Evolutionary conservation across 2,113 vertebrate genomes (phyloP).

Genomic region (Craseonycteris thonglongyai): DNA sequence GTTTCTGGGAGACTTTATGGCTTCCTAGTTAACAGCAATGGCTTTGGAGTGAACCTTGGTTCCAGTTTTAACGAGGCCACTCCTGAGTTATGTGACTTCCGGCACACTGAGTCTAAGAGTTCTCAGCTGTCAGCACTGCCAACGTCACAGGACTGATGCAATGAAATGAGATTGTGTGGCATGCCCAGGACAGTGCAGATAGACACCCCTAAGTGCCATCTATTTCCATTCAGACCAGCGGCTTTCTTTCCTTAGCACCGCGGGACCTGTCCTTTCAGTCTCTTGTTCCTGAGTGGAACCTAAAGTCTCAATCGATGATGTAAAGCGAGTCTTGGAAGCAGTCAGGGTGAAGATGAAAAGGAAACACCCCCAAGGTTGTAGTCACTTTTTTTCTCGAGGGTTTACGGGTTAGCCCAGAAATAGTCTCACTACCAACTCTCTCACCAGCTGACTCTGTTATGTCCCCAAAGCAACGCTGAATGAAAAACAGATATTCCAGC

Average conservation of each 20-base stretch:
- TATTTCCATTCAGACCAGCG: neutral
- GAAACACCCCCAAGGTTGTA: neutral
- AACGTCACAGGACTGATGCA: neutral
- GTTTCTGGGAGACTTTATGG: neutral
- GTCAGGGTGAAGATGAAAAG: neutral
- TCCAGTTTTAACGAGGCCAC: neutral
- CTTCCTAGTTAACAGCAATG: neutral
- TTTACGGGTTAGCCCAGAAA: neutral
- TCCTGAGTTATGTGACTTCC: neutral
- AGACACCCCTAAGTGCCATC: no score
- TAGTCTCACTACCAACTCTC: neutral
- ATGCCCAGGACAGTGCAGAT: neutral
- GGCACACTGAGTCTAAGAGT: neutral
- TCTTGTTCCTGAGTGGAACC: neutral
- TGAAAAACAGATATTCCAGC: neutral
- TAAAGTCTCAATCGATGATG: neutral
- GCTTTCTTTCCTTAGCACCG: neutral
- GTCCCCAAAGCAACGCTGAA: neutral
- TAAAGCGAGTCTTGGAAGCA: neutral
- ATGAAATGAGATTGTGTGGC: neutral
- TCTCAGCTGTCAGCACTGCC: neutral
- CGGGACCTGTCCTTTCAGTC: neutral
- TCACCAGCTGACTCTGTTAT: neutral
- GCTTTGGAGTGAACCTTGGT: neutral
- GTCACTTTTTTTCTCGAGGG: neutral